These are phyloP conservation scores for Orthosia gothica DNA, from an alignment of 2,888 invertebrate genomes.

Conservation along the genomic window DNA sequence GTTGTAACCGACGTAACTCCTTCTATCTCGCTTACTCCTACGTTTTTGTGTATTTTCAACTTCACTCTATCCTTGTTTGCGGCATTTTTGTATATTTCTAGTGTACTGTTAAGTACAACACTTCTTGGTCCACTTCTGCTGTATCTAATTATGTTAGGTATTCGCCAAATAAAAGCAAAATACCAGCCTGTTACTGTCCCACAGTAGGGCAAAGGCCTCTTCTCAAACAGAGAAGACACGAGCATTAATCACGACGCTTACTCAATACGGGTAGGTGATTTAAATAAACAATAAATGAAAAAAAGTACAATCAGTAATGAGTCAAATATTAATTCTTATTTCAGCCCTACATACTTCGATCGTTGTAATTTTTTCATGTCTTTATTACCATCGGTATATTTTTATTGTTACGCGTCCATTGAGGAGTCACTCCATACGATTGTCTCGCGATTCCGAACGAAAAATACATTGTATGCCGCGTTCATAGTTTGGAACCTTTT, in stretches of 20 bases:
- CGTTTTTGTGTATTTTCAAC: slow-evolving; percentile 6
- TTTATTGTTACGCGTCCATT: slow-evolving; percentile 36
- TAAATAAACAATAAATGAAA: not conserved
- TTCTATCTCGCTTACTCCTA: slow-evolving; percentile 43
- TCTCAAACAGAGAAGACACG: too few relatives aligned
- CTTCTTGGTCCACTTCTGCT: slow-evolving; percentile 14
- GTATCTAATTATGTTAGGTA: slow-evolving; percentile 19
- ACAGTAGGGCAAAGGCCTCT: too few relatives aligned
- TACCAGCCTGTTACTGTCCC: too few relatives aligned
- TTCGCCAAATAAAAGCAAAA: not conserved
- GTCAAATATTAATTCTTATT: not conserved
- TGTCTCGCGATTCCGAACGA: not conserved
- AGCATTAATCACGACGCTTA: too few relatives aligned
- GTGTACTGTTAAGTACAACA: slow-evolving; percentile 4
- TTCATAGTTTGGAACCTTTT: slow-evolving; percentile 16
- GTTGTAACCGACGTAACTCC: slow-evolving; percentile 37
- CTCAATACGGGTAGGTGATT: too few relatives aligned
- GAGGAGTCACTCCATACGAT: not conserved
- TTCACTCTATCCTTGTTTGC: slow-evolving; percentile 22
- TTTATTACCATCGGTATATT: not conserved
- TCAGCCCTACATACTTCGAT: slow-evolving; percentile 4
- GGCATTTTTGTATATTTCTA: slow-evolving; percentile 16
- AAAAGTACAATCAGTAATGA: not conserved
- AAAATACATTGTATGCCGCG: slow-evolving; percentile 41
- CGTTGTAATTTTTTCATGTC: slow-evolving; percentile 6